Conservation (phyloP, 2,888 invertebrate genomes). For the Cheiracanthium punctorium region DNA sequence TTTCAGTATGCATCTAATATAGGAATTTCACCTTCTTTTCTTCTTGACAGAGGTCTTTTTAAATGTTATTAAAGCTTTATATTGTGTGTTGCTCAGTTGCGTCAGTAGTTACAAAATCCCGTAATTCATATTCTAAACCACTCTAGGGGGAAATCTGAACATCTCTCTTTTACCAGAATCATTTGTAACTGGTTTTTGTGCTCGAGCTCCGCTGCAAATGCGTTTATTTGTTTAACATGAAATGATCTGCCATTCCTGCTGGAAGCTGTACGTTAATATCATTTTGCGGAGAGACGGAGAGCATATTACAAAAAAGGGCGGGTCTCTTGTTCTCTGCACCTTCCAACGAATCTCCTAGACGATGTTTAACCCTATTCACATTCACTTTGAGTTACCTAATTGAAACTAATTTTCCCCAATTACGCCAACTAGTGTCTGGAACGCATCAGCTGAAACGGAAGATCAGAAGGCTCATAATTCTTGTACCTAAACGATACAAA, state of each 20-base stretch:
- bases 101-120: too few species aligned
- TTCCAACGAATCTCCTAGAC: not conserved
- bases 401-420: slow-evolving; percentile 67
- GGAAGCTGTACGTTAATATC: not conserved
- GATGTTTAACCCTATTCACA: slow-evolving; percentile 23
- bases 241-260: not conserved
- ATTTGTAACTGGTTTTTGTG: too few species aligned
- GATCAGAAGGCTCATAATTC: slow-evolving; percentile 58
- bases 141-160: too few species aligned
- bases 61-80: too few species aligned
- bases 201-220: too few species aligned
- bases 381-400: slow-evolving; percentile 54
- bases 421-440: slow-evolving; percentile 39
- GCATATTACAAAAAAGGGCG: slow-evolving; percentile 13
- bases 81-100: too few species aligned
- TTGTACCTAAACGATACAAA: slow-evolving; percentile 60
- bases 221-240: too few species aligned
- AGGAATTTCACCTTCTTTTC: too few species aligned
- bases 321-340: not conserved
- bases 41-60: too few species aligned
- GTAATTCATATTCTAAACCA: too few species aligned
- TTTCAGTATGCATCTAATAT: too few species aligned
- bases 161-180: too few species aligned
- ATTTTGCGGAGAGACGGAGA: not conserved
- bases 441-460: slow-evolving; percentile 42